phyloP scores from a whole-genome alignment of 2,113 vertebrate genomes.

The Antechinus stuartii region DNA sequence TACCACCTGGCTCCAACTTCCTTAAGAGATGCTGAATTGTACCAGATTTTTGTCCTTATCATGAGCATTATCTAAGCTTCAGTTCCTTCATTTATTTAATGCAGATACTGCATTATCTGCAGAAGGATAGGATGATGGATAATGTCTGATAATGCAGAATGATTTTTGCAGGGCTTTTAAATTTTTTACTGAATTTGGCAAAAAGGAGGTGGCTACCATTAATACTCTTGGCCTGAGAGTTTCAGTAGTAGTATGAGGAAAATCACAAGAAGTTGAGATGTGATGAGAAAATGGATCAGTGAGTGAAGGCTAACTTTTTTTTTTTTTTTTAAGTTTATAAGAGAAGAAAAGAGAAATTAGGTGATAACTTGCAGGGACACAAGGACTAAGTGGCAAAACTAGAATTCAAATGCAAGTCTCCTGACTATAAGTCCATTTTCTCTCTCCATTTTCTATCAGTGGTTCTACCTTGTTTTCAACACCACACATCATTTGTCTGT shows the following conservation, averaged over 20 bases:
- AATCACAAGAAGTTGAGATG: not conserved
- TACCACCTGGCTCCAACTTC: not conserved
- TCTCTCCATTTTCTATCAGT: not conserved
- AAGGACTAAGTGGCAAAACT: not conserved
- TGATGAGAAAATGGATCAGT: not conserved
- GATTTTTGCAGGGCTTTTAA: not conserved
- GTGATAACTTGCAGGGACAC: not conserved
- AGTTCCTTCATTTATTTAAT: not conserved
- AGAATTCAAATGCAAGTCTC: not conserved
- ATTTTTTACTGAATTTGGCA: not conserved
- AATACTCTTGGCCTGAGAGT: not conserved
- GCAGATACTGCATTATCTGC: not conserved
- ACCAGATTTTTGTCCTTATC: not conserved
- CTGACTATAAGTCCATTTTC: not conserved
- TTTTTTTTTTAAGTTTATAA: not conserved
- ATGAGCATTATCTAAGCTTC: not conserved
- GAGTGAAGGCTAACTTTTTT: not conserved
- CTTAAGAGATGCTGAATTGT: not conserved
- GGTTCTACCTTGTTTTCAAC: not conserved
- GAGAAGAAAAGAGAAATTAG: not conserved
- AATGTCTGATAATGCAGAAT: not conserved
- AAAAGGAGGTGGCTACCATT: not conserved
- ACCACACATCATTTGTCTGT: not conserved
- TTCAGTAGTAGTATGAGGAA: not conserved
- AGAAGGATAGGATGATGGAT: not conserved